Conservation (phyloP, 2,888 invertebrate genomes). For the Coenonympha glycerion region DNA sequence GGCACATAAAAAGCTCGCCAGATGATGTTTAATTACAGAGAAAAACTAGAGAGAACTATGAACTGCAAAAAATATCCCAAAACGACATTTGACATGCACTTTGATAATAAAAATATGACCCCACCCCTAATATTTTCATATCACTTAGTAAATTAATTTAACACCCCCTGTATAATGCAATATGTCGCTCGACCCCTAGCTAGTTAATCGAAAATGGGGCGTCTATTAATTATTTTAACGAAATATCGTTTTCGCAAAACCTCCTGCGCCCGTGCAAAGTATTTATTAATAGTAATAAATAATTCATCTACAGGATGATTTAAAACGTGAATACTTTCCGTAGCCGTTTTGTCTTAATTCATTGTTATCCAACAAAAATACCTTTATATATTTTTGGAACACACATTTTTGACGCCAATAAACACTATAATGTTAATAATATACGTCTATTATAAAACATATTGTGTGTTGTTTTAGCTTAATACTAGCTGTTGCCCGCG, state of each 20-base stretch:
- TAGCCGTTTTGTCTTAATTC: too few species aligned
- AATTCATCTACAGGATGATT: conserved; percentile 1
- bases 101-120: background rate
- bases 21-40: background rate
- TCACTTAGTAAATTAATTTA: conserved; percentile 24
- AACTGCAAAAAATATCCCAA: background rate
- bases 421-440: too few species aligned
- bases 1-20: too few species aligned
- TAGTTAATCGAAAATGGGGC: conserved; percentile 31
- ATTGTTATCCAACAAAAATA: too few species aligned
- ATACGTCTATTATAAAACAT: too few species aligned
- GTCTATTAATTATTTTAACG: conserved; percentile 36
- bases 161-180: conserved; percentile 14
- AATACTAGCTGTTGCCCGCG: too few species aligned
- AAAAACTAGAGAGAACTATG: background rate
- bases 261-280: conserved; percentile 27
- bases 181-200: conserved; percentile 19
- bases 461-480: too few species aligned
- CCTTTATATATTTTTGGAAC: too few species aligned
- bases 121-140: conserved; percentile 21
- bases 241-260: conserved; percentile 36
- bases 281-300: conserved; percentile 7
- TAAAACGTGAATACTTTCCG: background rate
- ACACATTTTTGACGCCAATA: too few species aligned
- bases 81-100: background rate